Base-by-base conservation (phyloP, 2,797 vertebrate species). In the Premnoplex brunnescens region DNA sequence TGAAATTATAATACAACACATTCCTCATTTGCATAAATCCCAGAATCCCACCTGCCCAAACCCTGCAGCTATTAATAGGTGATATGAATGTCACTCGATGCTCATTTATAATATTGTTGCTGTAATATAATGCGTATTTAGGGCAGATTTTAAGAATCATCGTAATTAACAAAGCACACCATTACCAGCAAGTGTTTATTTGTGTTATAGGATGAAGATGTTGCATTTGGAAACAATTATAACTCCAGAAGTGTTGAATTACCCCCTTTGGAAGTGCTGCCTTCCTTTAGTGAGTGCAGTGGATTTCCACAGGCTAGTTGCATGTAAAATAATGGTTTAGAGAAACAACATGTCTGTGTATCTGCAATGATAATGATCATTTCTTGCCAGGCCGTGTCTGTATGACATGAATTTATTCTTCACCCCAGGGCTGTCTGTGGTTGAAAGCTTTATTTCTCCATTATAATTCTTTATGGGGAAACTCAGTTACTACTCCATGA, bases 21-120 rank as follows among this genome's bases (percentile, higher is more conserved):
- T 79, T 91, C 91, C 81, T 93, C 36, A 96, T 97, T 97, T 97
- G 80, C 97, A 98, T 97, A 97, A 97, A 92, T 97, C 95, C 97
- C 96, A 97, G 92, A 97, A 98, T 98, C 95, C 97, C 84, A 94
- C 96, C 81, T 97, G 90, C 94, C 93, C 69, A 95, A 97, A 96
- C 97, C 91, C 96, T 92, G 94, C 89, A 72, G 91, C 95, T 97
- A 98, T 98, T 97, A 98, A 98, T 97, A 98, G 97, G 91, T 97
- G 95, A 96, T 94, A 94, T 91, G 94, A 96, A 96, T 97, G 97
- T 97, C 93, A 97, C 92, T 97, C 2, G 79, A 91, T 97, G 67
- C 96, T 97, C 97, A 94, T 97, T 96, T 98, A 94, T 97, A 97
- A 97, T 88, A 86, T 94, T 96, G 92, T 96, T 54, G 58, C 89